Evolutionary conservation across 2,888 invertebrate species (phyloP).

Genomic region (Criorhina ranunculi): DNA sequence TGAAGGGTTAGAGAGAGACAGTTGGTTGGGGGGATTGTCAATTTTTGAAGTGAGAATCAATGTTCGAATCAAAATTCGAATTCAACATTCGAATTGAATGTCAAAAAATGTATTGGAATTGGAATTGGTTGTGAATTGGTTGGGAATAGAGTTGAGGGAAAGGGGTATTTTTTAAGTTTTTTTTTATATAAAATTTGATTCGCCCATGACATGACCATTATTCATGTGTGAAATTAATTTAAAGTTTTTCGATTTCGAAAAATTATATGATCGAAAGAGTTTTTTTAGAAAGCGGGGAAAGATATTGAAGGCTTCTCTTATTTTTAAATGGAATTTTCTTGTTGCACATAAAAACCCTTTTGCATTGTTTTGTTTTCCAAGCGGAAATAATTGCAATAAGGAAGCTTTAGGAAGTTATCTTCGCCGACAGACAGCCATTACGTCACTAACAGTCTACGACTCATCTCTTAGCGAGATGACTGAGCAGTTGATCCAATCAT

Average conservation of each 20-base stretch:
- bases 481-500: too few species aligned
- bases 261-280: too few species aligned
- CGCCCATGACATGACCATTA: constrained; percentile 15
- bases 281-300: constrained; percentile 3
- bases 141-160: constrained; percentile 38
- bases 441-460: too few species aligned
- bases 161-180: constrained; percentile 32
- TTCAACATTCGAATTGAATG: constrained; percentile 8
- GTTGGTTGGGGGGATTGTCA: constrained; percentile 20
- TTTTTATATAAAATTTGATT: constrained; percentile 32
- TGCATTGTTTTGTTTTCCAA: too few species aligned
- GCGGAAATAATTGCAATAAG: too few species aligned
- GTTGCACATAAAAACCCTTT: too few species aligned
- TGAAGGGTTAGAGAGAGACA: constrained; percentile 69
- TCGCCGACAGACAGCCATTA: too few species aligned
- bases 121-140: constrained; percentile 28
- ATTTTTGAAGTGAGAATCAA: constrained; percentile 48
- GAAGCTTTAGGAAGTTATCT: too few species aligned
- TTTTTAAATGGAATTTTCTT: background rate
- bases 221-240: background rate
- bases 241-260: constrained; percentile 31
- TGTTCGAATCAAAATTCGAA: constrained; percentile 65
- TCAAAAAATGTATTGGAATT: constrained; percentile 58
- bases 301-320: background rate
- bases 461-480: too few species aligned